A percentile compares a stretch with the other conserved stretches of the same genome.
Evolutionary conservation across 2,888 invertebrate genomes (phyloP).

Genomic region (Caradrina clavipalpis): DNA sequence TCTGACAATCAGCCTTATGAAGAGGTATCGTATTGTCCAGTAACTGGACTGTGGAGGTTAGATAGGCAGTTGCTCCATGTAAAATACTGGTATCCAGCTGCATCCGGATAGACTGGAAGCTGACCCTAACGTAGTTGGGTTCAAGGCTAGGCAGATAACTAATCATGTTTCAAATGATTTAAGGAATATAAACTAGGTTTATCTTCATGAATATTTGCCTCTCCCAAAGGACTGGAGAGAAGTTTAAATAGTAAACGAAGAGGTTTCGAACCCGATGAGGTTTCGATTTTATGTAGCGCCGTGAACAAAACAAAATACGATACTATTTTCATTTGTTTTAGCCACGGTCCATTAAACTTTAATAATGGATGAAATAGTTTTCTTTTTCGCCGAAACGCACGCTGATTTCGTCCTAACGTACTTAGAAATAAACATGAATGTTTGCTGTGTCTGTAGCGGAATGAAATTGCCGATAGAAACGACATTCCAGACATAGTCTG

Average conservation of each 20-base stretch:
- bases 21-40: no score
- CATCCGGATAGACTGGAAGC: no score
- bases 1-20: no score
- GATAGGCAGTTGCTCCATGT: no score
- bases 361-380: slow-evolving; percentile 15
- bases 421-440: slow-evolving; percentile 13
- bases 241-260: slow-evolving; percentile 28
- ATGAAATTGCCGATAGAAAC: slow-evolving; percentile 22
- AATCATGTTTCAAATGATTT: no score
- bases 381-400: neutral
- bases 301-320: slow-evolving; percentile 8
- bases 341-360: slow-evolving; percentile 13
- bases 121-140: no score
- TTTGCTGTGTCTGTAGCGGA: slow-evolving; percentile 16
- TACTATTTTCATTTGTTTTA: slow-evolving; percentile 20
- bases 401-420: slow-evolving; percentile 1
- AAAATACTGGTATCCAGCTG: no score
- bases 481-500: slow-evolving; percentile 36
- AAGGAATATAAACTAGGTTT: neutral
- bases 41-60: no score
- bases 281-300: slow-evolving; percentile 15
- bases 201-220: neutral
- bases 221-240: neutral
- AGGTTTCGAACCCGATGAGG: neutral
- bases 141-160: no score